A percentile compares a stretch with the other conserved stretches of the same genome.
Conservation (phyloP, 1,140 invertebrate species). For the Zaprionus camerounensis region DNA sequence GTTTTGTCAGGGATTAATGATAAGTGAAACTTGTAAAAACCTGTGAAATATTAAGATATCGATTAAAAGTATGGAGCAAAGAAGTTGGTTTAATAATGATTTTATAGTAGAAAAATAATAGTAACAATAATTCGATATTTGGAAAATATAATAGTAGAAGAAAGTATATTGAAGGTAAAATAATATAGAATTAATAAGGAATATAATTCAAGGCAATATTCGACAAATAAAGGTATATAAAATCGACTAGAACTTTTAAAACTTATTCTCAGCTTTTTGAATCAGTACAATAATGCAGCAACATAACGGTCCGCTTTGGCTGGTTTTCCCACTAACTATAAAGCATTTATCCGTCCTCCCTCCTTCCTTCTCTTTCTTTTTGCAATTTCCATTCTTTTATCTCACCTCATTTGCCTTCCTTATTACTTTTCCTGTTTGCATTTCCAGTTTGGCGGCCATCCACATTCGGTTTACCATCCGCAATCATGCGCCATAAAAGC, state of each 20-base stretch:
- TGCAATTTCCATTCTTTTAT: constrained; percentile 24
- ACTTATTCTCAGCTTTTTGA: neutral
- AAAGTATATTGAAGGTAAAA: too few relatives aligned
- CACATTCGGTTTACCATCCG: constrained; percentile 40
- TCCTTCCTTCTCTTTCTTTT: neutral
- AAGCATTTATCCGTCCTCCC: neutral
- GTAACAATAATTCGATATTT: too few relatives aligned
- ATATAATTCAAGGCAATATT: neutral
- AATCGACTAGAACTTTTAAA: neutral
- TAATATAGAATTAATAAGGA: too few relatives aligned
- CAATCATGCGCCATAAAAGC: constrained; percentile 48
- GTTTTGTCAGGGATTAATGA: neutral
- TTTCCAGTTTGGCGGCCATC: constrained; percentile 17
- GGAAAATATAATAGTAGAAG: too few relatives aligned
- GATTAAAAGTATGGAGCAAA: too few relatives aligned
- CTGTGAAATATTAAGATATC: neutral
- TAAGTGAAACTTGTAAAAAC: neutral
- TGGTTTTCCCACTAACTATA: constrained; percentile 1
- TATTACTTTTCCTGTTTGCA: constrained; percentile 34
- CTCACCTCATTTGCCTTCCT: constrained; percentile 35
- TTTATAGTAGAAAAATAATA: too few relatives aligned
- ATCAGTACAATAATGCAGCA: neutral
- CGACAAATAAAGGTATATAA: neutral
- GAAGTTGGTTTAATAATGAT: too few relatives aligned
- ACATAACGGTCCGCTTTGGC: neutral